Evolutionary conservation across 2,113 vertebrate genomes (phyloP), one percentile per base, ranked within the genome.

Genomic region (Columba janthina): DNA sequence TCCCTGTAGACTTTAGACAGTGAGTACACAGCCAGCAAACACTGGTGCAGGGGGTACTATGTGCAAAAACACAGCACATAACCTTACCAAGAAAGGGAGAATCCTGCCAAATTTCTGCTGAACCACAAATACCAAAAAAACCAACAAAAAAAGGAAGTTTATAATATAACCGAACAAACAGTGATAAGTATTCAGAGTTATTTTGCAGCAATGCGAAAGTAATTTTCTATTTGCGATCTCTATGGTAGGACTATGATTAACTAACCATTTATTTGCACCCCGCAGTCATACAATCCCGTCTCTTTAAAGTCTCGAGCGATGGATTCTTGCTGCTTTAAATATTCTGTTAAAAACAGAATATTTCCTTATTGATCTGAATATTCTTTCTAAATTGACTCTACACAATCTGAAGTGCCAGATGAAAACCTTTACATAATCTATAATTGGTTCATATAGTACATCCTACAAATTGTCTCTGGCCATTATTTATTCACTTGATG

Each of bases 261-360:
- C 94, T 67, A 91, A 97, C 97, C 97, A 46, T 93, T 75, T 65
- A 32, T 26, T 72, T 50, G 62, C 53, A 67, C 24, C 36, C 58
- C 3, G 0, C n/a, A 53, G 62, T 42, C 75, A 36, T 8, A 25
- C 57, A 90, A 42, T 71, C 38, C 58, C 26, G 80, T 42, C 79
- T 94, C 91, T 36, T n/a, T 15, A 8, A n/a, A 28, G 54, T 5
- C 81, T 48, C 61, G 18, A 72, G 81, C 2, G 7, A 50, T 20
- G 44, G 58, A 42, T 83, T 97, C 93, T 91, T 97, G 94, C 81
- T 81, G 93, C 96, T 97, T 97, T 50, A 98, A 82, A 75, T 66
- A 83, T 34, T 97, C 98, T 98, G 95, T 95, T 76, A 94, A 94
- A 96, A 77, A 69, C 85, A 97, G 44, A 13, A 15, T 11, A 88